Evolutionary conservation across 2,797 vertebrate genomes (phyloP).

Genomic region (Thalassophryne amazonica): DNA sequence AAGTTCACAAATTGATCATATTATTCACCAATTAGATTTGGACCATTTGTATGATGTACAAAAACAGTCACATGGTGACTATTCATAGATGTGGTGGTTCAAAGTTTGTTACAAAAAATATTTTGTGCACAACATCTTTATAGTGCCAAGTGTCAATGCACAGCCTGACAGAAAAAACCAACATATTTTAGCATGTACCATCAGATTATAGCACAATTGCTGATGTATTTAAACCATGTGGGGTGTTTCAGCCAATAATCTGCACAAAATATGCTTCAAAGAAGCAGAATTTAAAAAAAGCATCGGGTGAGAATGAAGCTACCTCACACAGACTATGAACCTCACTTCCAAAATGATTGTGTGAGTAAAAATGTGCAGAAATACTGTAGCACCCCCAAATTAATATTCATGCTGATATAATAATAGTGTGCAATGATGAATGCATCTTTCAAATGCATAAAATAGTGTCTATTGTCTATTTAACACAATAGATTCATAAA

Average conservation of each 20-base stretch:
- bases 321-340: neutral
- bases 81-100: neutral
- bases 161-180: no score
- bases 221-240: neutral
- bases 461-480: no score
- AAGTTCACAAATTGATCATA: conserved; percentile 10
- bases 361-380: no score
- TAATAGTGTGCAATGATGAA: no score
- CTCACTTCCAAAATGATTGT: no score
- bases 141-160: no score
- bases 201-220: neutral
- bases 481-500: no score
- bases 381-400: no score
- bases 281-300: conserved; percentile 1
- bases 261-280: conserved; percentile 3
- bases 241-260: conserved; percentile 3
- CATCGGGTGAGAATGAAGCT: conserved; percentile 9
- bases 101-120: no score
- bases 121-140: no score
- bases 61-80: neutral
- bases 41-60: conserved; percentile 20
- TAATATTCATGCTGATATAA: no score
- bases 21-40: conserved; percentile 29
- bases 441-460: no score
- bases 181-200: neutral